These are phyloP conservation scores for Tribolium castaneum DNA, from an alignment of 1,140 invertebrate species.

Conservation along the genomic window DNA sequence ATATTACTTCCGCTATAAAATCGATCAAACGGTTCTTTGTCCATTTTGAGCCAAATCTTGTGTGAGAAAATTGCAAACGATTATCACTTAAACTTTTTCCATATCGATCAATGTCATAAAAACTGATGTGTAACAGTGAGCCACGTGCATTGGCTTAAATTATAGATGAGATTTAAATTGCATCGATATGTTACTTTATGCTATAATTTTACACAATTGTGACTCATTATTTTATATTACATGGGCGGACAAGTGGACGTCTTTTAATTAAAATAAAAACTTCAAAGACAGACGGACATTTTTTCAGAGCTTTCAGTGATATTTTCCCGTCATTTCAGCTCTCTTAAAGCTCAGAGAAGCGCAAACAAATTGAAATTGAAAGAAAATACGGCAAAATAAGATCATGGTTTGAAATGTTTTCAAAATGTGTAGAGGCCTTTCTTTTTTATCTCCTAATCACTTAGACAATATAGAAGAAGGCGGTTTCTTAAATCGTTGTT, in stretches of 20 bases:
- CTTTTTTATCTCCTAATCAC: too few relatives aligned
- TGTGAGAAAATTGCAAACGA: neutral
- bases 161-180: neutral
- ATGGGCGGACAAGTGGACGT: neutral
- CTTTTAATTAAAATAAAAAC: neutral
- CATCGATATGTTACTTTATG: neutral
- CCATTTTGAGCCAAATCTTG: neutral
- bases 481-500: too few relatives aligned
- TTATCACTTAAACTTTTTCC: neutral
- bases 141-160: neutral
- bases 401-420: too few relatives aligned
- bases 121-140: neutral
- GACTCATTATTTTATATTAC: neutral
- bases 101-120: neutral
- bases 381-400: too few relatives aligned
- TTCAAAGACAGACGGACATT: neutral
- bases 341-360: too few relatives aligned
- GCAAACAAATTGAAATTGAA: too few relatives aligned
- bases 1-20: slow-evolving; percentile 7
- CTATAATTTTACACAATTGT: slow-evolving; percentile 1
- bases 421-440: too few relatives aligned
- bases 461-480: too few relatives aligned
- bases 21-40: neutral
- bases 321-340: too few relatives aligned
- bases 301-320: too few relatives aligned